A percentile compares a stretch with the other conserved stretches of the same genome.
phyloP scores from a whole-genome alignment of 2,113 vertebrate genomes.

The Perca flavescens region DNA sequence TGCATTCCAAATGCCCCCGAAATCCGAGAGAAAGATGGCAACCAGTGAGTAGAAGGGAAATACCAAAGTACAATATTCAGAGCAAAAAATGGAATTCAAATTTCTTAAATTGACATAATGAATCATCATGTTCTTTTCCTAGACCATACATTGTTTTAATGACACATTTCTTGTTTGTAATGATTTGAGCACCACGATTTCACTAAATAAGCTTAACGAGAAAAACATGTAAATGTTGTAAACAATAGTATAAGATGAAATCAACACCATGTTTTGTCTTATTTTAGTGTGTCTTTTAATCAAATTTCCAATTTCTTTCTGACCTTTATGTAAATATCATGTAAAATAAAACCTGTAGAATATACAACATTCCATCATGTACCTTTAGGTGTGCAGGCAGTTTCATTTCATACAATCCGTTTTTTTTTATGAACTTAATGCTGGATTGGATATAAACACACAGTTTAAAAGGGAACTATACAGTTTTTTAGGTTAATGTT shows the following conservation, averaged over 20 bases:
- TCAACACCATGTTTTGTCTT: background rate
- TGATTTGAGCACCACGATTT: background rate
- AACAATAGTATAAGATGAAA: background rate
- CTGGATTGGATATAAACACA: background rate
- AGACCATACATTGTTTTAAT: background rate
- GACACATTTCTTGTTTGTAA: too few relatives aligned
- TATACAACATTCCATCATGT: background rate
- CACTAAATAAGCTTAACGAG: background rate
- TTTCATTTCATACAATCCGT: background rate
- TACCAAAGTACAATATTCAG: background rate
- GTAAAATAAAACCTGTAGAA: background rate
- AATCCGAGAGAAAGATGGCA: conserved; percentile 1
- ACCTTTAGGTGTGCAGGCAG: background rate
- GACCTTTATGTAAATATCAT: background rate
- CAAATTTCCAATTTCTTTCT: too few relatives aligned
- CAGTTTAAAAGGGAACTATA: background rate
- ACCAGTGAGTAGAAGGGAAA: background rate
- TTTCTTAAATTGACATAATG: background rate
- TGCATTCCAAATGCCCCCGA: conserved; percentile 2
- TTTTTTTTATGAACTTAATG: background rate
- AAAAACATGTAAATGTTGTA: background rate
- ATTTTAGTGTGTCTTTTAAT: background rate
- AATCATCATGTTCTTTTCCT: background rate
- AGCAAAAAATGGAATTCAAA: background rate
- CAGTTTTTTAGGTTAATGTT: too few relatives aligned